phyloP scores from a whole-genome alignment of 1,140 invertebrate species.

The Drosophila watanabei region DNA sequence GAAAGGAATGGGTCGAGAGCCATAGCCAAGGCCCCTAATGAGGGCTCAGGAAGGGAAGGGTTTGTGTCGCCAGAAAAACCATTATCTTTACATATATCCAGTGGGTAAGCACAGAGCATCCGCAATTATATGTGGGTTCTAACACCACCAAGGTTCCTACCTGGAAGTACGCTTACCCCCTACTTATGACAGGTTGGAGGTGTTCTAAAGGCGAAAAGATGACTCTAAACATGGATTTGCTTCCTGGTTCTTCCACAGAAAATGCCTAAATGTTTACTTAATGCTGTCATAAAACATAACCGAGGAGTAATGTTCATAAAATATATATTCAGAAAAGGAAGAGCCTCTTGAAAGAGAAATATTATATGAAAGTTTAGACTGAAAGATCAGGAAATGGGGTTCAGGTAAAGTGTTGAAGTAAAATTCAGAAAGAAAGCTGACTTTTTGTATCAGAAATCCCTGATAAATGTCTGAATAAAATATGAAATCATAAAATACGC shows the following conservation, averaged over 20 bases:
- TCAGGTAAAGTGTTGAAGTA: too few species aligned
- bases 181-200: constrained; percentile 2
- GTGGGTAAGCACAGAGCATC: constrained; percentile 14
- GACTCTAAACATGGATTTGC: neutral
- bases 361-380: neutral
- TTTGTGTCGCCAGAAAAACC: constrained; percentile 7
- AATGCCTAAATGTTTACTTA: neutral
- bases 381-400: neutral
- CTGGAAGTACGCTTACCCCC: constrained; percentile 2
- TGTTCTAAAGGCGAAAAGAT: neutral
- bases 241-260: neutral
- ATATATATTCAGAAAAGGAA: neutral
- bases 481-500: too few species aligned
- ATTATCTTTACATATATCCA: constrained; percentile 16
- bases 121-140: constrained; percentile 9
- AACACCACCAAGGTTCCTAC: constrained; percentile 5
- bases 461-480: too few species aligned
- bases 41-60: constrained; percentile 16
- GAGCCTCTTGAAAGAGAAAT: neutral
- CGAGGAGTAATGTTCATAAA: neutral
- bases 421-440: too few species aligned
- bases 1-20: neutral
- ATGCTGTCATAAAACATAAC: neutral
- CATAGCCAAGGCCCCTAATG: constrained; percentile 7
- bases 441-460: too few species aligned